Base-by-base conservation (phyloP, 1,140 invertebrate genomes). In the Neodiprion pinetum region DNA sequence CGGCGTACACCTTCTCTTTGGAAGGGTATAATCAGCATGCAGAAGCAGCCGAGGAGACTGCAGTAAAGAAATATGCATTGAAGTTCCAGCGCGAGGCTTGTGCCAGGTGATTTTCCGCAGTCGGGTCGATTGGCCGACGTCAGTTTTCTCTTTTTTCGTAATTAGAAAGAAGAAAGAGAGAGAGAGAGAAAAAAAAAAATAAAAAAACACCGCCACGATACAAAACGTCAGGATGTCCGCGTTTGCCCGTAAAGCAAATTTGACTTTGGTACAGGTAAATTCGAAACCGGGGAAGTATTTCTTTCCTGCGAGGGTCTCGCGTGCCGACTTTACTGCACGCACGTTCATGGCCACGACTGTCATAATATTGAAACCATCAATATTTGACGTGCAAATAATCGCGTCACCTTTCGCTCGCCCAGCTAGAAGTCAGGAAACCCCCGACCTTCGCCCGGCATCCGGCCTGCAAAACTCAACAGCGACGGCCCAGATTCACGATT, bases 341-440 rank as follows among this genome's bases (percentile, higher is more conserved):
- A 61, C 11, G 53, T 61, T 61, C 53, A 14, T 5, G n/a, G 53
- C 53, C 53, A 61, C 53, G 11, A 17, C 53, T 61, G n/a, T 61
- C 53, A 61, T 17, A 61, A 61, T 61, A 61, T 61, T 21, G 10
- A 4, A 81, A 83, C 82, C 82, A 80, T 79, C 69, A 75, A 79
- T 78, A 79, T 81, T 83, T 80, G 77, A 77, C 61, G 0, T 67
- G 73, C 68, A 76, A 77, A 78, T 71, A 76, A 73, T 21, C 67
- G 72, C 65, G 53, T 61, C 53, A 61, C 53, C 53, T 12, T 61
- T 61, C 11, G 53, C 53, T 61, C n/a, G 53, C n/a, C 53, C 53
- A 61, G n/a, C 53, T 61, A 12, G 53, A 61, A 7, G 53, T 61
- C 53, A 61, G 53, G 53, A 7, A 14, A 17, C 11, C 53, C 11